Percentiles rank a stretch among this genome's conserved stretches.
These are phyloP conservation scores for Sinocyclocheilus anshuiensis DNA, from an alignment of 2,113 vertebrate genomes.

Conservation along the genomic window DNA sequence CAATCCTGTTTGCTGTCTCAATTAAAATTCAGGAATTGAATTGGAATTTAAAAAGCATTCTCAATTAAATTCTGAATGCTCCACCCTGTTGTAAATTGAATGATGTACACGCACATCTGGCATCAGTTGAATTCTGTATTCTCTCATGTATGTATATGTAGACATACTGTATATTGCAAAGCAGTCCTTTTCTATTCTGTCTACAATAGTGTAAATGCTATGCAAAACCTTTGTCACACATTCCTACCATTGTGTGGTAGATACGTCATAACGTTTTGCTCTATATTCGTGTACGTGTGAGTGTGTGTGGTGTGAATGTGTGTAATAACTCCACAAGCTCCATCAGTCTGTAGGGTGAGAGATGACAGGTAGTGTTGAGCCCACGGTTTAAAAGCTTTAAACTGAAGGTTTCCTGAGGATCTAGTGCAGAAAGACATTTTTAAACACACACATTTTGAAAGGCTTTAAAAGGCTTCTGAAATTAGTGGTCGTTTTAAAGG, in stretches of 20 bases:
- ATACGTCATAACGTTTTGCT: not conserved
- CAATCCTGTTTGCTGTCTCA: too few species aligned
- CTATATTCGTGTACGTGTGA: not conserved
- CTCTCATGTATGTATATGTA: not conserved
- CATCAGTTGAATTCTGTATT: not conserved
- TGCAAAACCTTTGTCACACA: not conserved
- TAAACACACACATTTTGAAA: not conserved
- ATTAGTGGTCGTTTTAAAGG: conserved; percentile 35
- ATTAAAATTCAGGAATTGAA: too few species aligned
- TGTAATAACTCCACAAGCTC: conserved; percentile 24
- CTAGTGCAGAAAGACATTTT: not conserved
- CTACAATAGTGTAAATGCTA: not conserved
- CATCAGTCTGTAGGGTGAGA: conserved; percentile 11
- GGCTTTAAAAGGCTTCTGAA: not conserved
- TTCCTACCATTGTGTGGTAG: not conserved
- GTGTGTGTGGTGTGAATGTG: not conserved
- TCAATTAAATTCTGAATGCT: too few species aligned
- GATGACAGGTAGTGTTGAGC: conserved; percentile 33
- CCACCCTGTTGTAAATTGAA: not conserved
- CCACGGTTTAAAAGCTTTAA: conserved; percentile 26
- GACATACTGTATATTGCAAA: not conserved
- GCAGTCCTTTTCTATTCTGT: not conserved
- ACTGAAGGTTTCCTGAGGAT: conserved; percentile 14
- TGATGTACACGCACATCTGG: not conserved
- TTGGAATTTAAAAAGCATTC: too few species aligned